Base-by-base conservation (phyloP, 2,888 invertebrate genomes). In the Monoplex corrugatus region DNA sequence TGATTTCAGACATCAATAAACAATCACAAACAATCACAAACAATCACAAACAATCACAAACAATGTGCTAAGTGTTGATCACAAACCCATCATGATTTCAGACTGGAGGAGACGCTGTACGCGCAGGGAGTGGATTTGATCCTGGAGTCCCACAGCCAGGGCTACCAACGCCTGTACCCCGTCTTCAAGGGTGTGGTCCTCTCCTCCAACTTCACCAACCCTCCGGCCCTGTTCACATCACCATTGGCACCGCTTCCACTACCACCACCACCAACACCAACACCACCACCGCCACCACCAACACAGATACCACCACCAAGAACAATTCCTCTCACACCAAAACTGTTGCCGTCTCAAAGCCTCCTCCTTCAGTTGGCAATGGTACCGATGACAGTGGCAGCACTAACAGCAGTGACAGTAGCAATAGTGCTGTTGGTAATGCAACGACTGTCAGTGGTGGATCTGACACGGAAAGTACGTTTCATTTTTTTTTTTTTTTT, bases 91-190 rank as follows among this genome's bases (percentile, higher is more conserved):
- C n/a, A n/a, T n/a, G n/a, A n/a, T n/a, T n/a, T 68, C 86, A 94
- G 94, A 19, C 89, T 95, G 32, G 95, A 95, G 86, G 93, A 93
- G 68, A 87, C 95, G 43, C 95, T 95, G 87, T 92, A 94, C 90
- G 90, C 92, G 10, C 93, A 93, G 89, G 94, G 93, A 6, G 94
- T 95, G 5, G 95, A 95, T 87, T 88, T 95, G 0, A 91, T 95
- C 0, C 87, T 95, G 35, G 92, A 94, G 88, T 93, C 93, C 10
- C 94, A 94, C 45, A 93, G 93, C 87, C 93, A 93, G 86, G 92
- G 92, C 23, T 95, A 95, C 88, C 95, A 95, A 90, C 90, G 95
- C 0, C 87, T 93, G 13, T 95, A 93, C 92, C 95, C 95, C 0
- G 91, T 94, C 50, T 93, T 93, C 89, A 90, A 94, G 40, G 93